Base-by-base conservation (phyloP, 2,113 vertebrate species). In the Phyllopteryx taeniolatus region DNA sequence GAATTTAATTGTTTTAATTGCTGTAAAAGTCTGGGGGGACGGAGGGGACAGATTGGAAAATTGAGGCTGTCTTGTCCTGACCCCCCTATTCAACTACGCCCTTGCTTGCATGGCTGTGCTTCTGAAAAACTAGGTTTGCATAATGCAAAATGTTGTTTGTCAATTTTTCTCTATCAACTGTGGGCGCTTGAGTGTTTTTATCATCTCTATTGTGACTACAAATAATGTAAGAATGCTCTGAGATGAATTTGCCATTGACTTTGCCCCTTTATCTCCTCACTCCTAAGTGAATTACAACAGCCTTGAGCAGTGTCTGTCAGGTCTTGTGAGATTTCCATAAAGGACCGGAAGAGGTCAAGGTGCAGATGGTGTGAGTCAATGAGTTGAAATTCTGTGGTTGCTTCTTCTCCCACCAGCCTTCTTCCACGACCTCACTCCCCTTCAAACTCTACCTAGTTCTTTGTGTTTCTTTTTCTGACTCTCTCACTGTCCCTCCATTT, bases 241-340 rank as follows among this genome's bases (percentile, higher is more conserved):
- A 80, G 64, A 67, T 46, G 60, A 81, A 68, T 83, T 80, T 82
- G 77, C 74, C 74, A 62, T 71, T 65, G 70, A 57, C 81, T 85
- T 82, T 86, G 74, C 83, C 76, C 81, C 43, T 86, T 86, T 82
- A 86, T 87, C 79, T 83, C 66, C 64, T 80, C 79, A 83, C 79
- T 83, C 66, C 64, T 80, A 81, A 84, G 79, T 85, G 74, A 86
- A 84, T 83, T 84, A 78, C 77, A 75, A 20, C 60, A 77, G 67
- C 82, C 75, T 70, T 66, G 76, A 83, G 70, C 79, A 70, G 69
- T 56, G 81, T 84, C 77, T 83, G 79, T 75, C 72, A 85, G 81
- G 84, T 77, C 81, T 84, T 82, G 74, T 81, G 86, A 85, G 83
- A 85, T 77, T 86, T 74, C 77, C 73, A 75, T 49, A 56, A 71